Percentiles rank a stretch among this genome's conserved stretches.
phyloP scores from a whole-genome alignment of 2,797 vertebrate species.

The Vireo griseus region DNA sequence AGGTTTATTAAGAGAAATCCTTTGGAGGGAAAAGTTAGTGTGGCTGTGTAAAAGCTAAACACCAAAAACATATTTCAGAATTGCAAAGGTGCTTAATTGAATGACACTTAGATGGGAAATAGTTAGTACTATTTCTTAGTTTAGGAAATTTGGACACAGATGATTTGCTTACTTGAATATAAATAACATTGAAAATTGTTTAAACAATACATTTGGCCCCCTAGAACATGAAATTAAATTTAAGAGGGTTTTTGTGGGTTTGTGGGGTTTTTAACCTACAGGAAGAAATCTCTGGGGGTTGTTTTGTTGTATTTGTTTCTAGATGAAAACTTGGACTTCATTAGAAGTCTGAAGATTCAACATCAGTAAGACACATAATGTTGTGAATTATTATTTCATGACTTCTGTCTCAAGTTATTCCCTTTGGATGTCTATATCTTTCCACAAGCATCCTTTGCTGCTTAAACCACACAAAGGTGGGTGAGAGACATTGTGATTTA shows the following conservation, averaged over 20 bases:
- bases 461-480: neutral
- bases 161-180: slow-evolving; percentile 10
- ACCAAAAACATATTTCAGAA: neutral
- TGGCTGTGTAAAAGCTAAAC: neutral
- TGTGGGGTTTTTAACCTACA: neutral
- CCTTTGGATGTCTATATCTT: neutral
- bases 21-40: neutral
- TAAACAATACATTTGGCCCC: neutral
- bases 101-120: neutral
- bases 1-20: neutral
- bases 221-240: neutral
- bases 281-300: neutral
- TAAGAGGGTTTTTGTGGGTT: neutral
- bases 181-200: slow-evolving; percentile 1
- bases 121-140: neutral
- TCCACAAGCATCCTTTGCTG: neutral
- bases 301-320: neutral
- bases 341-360: neutral
- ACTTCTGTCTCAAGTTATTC: neutral
- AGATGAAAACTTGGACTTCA: neutral
- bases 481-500: neutral
- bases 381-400: neutral
- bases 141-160: neutral
- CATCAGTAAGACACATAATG: neutral
- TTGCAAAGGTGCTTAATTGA: neutral